Evolutionary conservation across 2,797 vertebrate species (phyloP), one percentile per base, ranked within the genome.

Genomic region (Sebastes hubbsi): DNA sequence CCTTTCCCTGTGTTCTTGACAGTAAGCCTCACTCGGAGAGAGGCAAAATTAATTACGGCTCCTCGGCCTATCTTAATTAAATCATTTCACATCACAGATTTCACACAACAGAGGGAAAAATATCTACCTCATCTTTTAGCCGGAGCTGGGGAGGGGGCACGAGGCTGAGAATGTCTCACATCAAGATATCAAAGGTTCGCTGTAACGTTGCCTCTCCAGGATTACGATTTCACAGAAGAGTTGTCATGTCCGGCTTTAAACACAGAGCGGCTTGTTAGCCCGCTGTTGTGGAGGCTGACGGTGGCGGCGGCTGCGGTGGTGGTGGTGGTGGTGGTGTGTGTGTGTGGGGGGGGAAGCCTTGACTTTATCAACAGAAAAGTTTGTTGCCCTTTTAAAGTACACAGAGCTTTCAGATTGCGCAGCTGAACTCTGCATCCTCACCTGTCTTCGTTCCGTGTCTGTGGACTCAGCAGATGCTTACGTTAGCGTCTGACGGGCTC

Each of bases 61-160:
- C 85, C 91, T 92, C 65, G 13, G 85, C 88, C 90, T 95, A 96
- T 96, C 96, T 96, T 96, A 96, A 96, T 96, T 95, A 96, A 96
- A 96, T 96, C 95, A 96, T 95, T 93, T 95, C 93, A 93, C 94
- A 94, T 96, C 93, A 93, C 86, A 91, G 93, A 95, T 95, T 95
- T 93, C 85, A 85, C 85, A 95, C 92, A 96, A 95, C 93, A 88
- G 90, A 93, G 84, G 78, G 66, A 79, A 88, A 94, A 94, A 90
- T 93, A 95, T 96, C 94, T 91, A 85, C 88, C 88, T 94, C 91
- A 94, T 95, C 92, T 93, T 81, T 82, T 69, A 76, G 58, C 54
- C 9, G 5, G 77, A 80, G 56, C 1, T 77, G 83, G 67, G 67
- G 61, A 1, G 27, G 77, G 87, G 66, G 49, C 36, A 8, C 74